Base-by-base conservation (phyloP, 2,113 vertebrate species). In the Dissostichus mawsoni region DNA sequence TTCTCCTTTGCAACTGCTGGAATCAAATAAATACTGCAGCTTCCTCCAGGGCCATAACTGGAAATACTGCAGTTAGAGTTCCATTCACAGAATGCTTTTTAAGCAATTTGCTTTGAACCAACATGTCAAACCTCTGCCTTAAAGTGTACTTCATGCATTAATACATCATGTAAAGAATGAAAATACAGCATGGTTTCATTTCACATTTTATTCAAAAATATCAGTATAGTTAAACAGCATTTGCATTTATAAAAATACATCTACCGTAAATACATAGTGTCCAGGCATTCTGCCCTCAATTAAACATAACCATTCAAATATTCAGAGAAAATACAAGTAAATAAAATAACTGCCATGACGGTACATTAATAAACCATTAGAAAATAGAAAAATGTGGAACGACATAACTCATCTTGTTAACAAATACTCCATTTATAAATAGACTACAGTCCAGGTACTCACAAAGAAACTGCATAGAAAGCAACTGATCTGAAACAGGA, bases 181-280 rank as follows among this genome's bases (percentile, higher is more conserved):
- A 41, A 63, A 36, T 8, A n/a, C 67, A 52, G 0, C 48, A 33
- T 12, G 0, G 2, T 57, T 63, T 64, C 0, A 20, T 75, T 77
- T 57, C 0, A 33, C 1, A 47, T 81, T 92, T 91, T 89, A 90
- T 86, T 91, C 66, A 29, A 85, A 85, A 89, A 80, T 25, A 17
- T 55, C 8, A 59, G 64, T 23, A 82, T 29, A 86, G 3, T 1
- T 74, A 8, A 73, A 81, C 52, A 76, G 17, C 17, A 63, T 65
- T 58, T 66, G 33, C 12, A 16, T 65, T 73, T 3, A 66, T 55
- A 61, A 5, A 33, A n/a, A 59, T 58, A 72, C 80, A 71, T 36
- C 56, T 17, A 29, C 29, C 29, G 3, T 61, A 82, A 67, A 80
- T 77, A 77, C 55, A 87, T 12, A 82, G 16, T 73, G 70, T 62